Base-by-base conservation (phyloP, 2,113 vertebrate genomes). In the Brachyistius frenatus region DNA sequence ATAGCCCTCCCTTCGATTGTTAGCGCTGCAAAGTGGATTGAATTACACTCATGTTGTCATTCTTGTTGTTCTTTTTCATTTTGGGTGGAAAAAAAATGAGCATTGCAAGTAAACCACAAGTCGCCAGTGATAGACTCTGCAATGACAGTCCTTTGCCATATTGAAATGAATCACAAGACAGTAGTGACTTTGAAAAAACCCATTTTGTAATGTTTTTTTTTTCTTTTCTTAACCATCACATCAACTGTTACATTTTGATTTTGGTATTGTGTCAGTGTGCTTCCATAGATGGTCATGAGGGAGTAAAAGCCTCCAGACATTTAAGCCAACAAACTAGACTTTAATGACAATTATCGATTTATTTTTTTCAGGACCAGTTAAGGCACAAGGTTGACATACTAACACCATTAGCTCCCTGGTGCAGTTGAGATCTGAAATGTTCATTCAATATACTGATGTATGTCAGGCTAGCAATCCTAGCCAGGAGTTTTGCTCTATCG, bases 31-130 rank as follows among this genome's bases (percentile, higher is more conserved):
- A 95, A 93, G 94, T 94, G 87, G 92, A 96, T 95, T 96, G 91
- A 94, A 95, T 96, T 96, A 94, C 90, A 94, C 78, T 93, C 87
- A 84, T 90, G 86, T 93, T 94, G 79, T 94, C 87, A 92, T 89
- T 72, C 86, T 93, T 93, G 78, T 87, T 89, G 88, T 87, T 68
- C 73, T 83, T 80, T 83, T 88, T 69, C 63, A 83, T 94, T 89
- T 83, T 90, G 84, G 81, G 88, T 88, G 88, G 76, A 86, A 86
- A 94, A 93, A 93, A 94, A 93, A 93, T 70, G 66, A 78, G 77
- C 79, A 86, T 82, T 89, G 75, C 81, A 88, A 92, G 88, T 88
- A 89, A 84, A 88, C 88, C 90, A 76, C 80, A 94, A 88, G 88
- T 92, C 91, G 86, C 88, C 62, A 54, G 69, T 78, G 68, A 86